Evolutionary conservation across 2,888 invertebrate genomes (phyloP).

Genomic region (Abrostola triplasia): DNA sequence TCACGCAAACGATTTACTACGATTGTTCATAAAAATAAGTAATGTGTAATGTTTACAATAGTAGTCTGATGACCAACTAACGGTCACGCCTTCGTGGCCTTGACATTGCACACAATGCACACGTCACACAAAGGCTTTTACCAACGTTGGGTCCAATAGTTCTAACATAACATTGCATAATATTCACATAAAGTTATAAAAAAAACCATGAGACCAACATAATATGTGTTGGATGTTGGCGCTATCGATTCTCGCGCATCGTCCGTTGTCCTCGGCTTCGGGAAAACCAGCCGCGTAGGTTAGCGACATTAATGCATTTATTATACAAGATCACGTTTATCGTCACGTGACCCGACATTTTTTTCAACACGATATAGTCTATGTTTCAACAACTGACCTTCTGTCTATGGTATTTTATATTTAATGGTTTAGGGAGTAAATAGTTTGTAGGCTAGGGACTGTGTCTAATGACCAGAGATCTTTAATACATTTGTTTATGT

Average conservation of each 20-base stretch:
- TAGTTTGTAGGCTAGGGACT: no score
- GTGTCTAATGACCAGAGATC: no score
- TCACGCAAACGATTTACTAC: conserved; percentile 3
- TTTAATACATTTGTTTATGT: no score
- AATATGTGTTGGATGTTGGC: conserved; percentile 31
- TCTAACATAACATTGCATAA: conserved; percentile 7
- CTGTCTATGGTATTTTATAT: not conserved
- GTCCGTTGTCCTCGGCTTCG: conserved; percentile 52
- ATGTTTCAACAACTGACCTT: conserved; percentile 15
- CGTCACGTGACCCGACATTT: conserved; percentile 32
- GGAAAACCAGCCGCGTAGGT: conserved; percentile 54
- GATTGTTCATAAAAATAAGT: conserved; percentile 12
- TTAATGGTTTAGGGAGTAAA: no score
- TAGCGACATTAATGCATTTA: conserved; percentile 47
- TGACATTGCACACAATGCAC: conserved; percentile 40
- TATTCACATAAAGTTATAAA: not conserved
- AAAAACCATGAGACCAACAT: conserved; percentile 13
- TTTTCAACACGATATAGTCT: conserved; percentile 16
- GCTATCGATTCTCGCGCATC: conserved; percentile 27
- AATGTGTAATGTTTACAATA: conserved; percentile 27
- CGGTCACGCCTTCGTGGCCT: conserved; percentile 36
- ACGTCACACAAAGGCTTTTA: conserved; percentile 21
- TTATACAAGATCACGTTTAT: conserved; percentile 51
- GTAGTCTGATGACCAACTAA: conserved; percentile 20
- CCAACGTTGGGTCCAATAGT: conserved; percentile 21